Evolutionary conservation across 2,797 vertebrate genomes (phyloP), one percentile per base, ranked within the genome.

Genomic region (Pantherophis alleghaniensis): DNA sequence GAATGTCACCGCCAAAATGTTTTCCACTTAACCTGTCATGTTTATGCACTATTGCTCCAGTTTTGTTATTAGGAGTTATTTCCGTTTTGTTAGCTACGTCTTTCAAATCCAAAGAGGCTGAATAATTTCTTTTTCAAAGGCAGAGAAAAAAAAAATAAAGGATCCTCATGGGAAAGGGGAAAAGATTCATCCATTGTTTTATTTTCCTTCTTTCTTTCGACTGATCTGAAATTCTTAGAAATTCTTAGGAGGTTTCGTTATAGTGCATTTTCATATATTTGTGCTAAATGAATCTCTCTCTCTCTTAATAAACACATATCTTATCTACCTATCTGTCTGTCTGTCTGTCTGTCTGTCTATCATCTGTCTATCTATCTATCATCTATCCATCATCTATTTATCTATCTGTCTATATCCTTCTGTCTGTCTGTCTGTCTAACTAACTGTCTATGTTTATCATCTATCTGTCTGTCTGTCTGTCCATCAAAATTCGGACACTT

Each of bases 1-100:
- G 91, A 90, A 86, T 92, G 95, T 96, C 94, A 96, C 79, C 86
- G 91, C 91, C 89, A 90, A 95, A 86, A 94, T 95, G 87, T 92
- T 89, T 91, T 95, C 93, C 74, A 87, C 93, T 97, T 95, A 96
- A 94, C 87, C 94, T 96, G 94, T 95, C 96, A 93, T 95, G 93
- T 96, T 96, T 96, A 94, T 90, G 90, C 92, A 92, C 93, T 90
- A 28, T 95, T 96, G 92, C 91, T 89, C 79, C 95, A 95, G 96
- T 91, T 93, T 93, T 55, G 56, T 69, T 92, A 91, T 88, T 94
- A 93, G 56, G 59, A 24, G 16, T 94, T 96, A 93, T 94, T 97
- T 96, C 93, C 83, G 89, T 95, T 94, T 92, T 94, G 92, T 95
- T 91, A 92, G 92, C 94, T 91, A 60, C 55, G 91, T 93, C 51